These are phyloP conservation scores for Apis mellifera DNA, from an alignment of 1,140 invertebrate genomes.

Conservation along the genomic window DNA sequence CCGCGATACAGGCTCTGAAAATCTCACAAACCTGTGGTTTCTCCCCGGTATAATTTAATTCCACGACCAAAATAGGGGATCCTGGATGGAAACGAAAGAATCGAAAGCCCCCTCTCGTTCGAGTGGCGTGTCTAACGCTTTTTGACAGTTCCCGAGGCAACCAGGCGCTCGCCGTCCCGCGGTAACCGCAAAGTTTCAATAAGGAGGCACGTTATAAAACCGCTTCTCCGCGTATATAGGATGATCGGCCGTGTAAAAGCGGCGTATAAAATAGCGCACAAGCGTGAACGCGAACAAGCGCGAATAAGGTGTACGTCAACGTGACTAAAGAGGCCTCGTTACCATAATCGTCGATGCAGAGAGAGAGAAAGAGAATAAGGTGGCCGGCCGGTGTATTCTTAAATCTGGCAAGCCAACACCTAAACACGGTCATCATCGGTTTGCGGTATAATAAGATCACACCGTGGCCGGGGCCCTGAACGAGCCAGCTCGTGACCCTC, in stretches of 20 bases:
- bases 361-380: conserved; percentile 33
- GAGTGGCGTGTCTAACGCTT: conserved; percentile 36
- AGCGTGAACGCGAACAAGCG: conserved; percentile 49
- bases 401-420: conserved; percentile 76
- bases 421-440: conserved; percentile 76
- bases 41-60: background rate
- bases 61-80: background rate
- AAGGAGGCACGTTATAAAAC: conserved; percentile 45
- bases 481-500: conserved; percentile 67
- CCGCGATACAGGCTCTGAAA: too few relatives aligned
- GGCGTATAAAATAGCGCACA: conserved; percentile 19
- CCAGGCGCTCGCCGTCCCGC: conserved; percentile 39
- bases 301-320: conserved; percentile 69
- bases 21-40: background rate
- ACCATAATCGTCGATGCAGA: conserved; percentile 70
- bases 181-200: conserved; percentile 61
- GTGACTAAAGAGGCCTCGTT: conserved; percentile 74
- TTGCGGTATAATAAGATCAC: conserved; percentile 74
- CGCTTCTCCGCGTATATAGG: conserved; percentile 7
- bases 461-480: conserved; percentile 62
- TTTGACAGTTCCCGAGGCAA: conserved; percentile 49
- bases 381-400: conserved; percentile 69
- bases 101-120: background rate
- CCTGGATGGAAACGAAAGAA: background rate
- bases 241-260: conserved; percentile 17